These are phyloP conservation scores for Eurystomus gularis DNA, from an alignment of 2,113 vertebrate genomes.

Conservation along the genomic window DNA sequence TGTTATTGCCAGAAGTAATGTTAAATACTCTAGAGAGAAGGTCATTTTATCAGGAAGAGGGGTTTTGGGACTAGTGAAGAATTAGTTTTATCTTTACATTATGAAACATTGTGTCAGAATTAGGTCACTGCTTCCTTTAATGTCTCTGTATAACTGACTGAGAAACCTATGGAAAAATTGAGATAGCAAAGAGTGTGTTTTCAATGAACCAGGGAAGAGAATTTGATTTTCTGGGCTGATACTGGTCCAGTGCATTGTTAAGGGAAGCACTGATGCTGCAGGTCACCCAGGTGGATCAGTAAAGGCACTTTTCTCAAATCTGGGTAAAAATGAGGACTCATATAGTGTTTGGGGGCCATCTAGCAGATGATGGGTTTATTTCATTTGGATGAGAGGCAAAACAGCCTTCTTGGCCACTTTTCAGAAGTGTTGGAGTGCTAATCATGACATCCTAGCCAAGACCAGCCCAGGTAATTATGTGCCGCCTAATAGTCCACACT, in stretches of 20 bases:
- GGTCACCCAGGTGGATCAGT: neutral
- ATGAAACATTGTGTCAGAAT: constrained; percentile 34
- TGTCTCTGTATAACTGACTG: neutral
- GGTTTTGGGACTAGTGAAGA: neutral
- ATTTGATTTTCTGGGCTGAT: neutral
- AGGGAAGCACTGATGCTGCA: neutral
- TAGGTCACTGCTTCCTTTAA: constrained; percentile 33
- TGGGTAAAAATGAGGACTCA: neutral
- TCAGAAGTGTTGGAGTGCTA: constrained; percentile 14
- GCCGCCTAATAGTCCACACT: neutral
- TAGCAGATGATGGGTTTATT: neutral
- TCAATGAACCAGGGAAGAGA: neutral
- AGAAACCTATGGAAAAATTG: neutral
- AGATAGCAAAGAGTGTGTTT: neutral
- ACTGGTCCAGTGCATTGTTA: neutral
- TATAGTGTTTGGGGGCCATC: neutral
- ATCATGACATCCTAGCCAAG: neutral
- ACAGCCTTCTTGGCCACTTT: constrained; percentile 8
- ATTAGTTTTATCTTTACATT: constrained; percentile 37
- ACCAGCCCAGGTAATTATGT: neutral
- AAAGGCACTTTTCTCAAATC: neutral
- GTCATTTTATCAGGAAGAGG: neutral
- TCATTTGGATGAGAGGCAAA: neutral
- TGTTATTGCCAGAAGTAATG: neutral
- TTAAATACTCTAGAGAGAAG: neutral